Evolutionary conservation across 2,113 vertebrate species (phyloP), one percentile per base, ranked within the genome.

Genomic region (Pseudorectes ferrugineus): DNA sequence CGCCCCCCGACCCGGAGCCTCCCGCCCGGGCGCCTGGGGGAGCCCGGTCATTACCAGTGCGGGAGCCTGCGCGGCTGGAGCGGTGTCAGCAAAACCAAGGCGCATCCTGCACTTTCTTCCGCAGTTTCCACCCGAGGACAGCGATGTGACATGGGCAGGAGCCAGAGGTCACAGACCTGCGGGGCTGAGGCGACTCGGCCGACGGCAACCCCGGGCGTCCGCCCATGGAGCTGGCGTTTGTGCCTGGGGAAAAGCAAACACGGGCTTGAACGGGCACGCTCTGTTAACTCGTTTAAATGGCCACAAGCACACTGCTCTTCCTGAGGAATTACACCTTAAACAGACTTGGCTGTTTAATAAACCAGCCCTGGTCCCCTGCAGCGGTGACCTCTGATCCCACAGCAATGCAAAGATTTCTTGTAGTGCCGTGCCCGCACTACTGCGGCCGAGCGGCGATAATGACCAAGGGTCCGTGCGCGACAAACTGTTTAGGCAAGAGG

Each of bases 141-240:
- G 24, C 18, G 51, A 4, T 19, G n/a, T 4, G 84, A 5, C 76
- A 8, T 0, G n/a, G 12, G 65, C 84, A n/a, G 58, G 19, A 20
- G 8, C 22, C 42, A 7, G 72, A 29, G 25, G 79, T 2, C 31
- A 18, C 67, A 11, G 43, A 35, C 19, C 51, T 8, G 65, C 6
- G 17, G 59, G 35, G 51, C 74, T 29, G 46, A 51, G 67, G 76
- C 4, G 13, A 12, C 40, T 15, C 42, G 18, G 29, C 38, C 24
- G 26, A 3, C 9, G 2, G 55, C 59, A 31, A 0, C 28, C 43
- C 5, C n/a, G 33, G 1, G 31, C 7, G 3, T 31, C 57, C 6
- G 6, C 33, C 66, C 4, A 14, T 23, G 1, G n/a, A 42, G 49
- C 52, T 1, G 29, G 15, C 33, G 23, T 2, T 26, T 16, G 49